Percentiles rank a stretch among this genome's conserved stretches.
Conservation (phyloP, 2,888 invertebrate species). For the Lithophane ornitopus region DNA sequence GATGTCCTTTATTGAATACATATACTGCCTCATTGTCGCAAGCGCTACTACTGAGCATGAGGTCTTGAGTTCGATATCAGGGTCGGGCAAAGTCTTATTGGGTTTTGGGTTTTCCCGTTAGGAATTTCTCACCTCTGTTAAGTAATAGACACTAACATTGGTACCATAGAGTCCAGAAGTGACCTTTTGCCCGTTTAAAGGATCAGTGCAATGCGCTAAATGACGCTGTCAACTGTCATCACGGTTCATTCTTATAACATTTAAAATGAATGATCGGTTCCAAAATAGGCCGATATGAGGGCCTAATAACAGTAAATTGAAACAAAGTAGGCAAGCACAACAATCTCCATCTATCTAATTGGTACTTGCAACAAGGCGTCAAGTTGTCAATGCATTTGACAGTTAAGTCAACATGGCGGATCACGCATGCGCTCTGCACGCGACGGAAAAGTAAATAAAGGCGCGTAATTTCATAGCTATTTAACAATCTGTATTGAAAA, state of each 20-base stretch:
- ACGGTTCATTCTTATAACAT: not conserved
- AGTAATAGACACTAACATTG: not conserved
- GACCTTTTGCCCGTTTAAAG: not conserved
- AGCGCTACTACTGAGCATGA: too few relatives aligned
- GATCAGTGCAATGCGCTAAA: not conserved
- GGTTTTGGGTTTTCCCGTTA: too few relatives aligned
- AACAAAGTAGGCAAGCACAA: constrained; percentile 38
- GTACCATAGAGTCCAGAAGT: not conserved
- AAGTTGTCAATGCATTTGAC: constrained; percentile 77
- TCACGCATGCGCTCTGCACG: constrained; percentile 53
- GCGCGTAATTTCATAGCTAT: constrained; percentile 45
- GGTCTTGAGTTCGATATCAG: too few relatives aligned
- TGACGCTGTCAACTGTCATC: constrained; percentile 22
- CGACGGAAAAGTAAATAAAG: constrained; percentile 50
- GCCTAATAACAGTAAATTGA: constrained; percentile 44
- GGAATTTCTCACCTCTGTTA: not conserved
- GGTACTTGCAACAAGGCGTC: constrained; percentile 60
- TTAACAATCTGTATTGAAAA: constrained; percentile 31
- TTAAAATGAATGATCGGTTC: constrained; percentile 27
- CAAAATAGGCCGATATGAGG: not conserved
- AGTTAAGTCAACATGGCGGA: constrained; percentile 81
- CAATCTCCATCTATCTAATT: constrained; percentile 25
- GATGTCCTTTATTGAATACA: too few relatives aligned
- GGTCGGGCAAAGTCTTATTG: too few relatives aligned
- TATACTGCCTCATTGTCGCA: too few relatives aligned